Evolutionary conservation across 1,140 invertebrate species (phyloP).

Genomic region (Paraescarpia echinospica): DNA sequence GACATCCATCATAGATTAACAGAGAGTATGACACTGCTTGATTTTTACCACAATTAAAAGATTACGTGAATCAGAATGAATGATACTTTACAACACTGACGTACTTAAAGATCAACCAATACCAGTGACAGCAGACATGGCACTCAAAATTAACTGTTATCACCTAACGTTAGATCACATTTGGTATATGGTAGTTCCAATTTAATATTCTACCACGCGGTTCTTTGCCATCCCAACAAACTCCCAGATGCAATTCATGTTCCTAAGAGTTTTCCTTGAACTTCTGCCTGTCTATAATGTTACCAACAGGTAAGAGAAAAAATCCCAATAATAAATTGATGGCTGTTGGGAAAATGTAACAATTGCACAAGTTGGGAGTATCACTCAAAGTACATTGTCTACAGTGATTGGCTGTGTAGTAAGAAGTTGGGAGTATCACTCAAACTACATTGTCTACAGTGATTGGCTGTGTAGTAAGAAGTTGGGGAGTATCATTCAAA

Average conservation of each 20-base stretch:
- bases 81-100: neutral
- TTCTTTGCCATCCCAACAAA: neutral
- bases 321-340: neutral
- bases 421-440: neutral
- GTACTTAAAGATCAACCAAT: neutral
- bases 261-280: neutral
- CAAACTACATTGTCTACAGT: neutral
- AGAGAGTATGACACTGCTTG: too few species aligned
- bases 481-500: neutral
- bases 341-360: neutral
- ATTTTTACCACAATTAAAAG: neutral
- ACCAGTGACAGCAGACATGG: neutral
- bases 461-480: neutral
- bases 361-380: neutral
- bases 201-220: neutral
- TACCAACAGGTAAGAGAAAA: neutral
- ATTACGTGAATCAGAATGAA: neutral
- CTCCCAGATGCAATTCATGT: neutral
- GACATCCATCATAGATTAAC: too few species aligned
- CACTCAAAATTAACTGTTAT: neutral
- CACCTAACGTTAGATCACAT: too few species aligned
- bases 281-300: neutral
- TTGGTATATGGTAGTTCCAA: too few species aligned
- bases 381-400: neutral
- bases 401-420: neutral